These are phyloP conservation scores for Thymelicus lineola DNA, from an alignment of 2,888 invertebrate species.

Conservation along the genomic window DNA sequence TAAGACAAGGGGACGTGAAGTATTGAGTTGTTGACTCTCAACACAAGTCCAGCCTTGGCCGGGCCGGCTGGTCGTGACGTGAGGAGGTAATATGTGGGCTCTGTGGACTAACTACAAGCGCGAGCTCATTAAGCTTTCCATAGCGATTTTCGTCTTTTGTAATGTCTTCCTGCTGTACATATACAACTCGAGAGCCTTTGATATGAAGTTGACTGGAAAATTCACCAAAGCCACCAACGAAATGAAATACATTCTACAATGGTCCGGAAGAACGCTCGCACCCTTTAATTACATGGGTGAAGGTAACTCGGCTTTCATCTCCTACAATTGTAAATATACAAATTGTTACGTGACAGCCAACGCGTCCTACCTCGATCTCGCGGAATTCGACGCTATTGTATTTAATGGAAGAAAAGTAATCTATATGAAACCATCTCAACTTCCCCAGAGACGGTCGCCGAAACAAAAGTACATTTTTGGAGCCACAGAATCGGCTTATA, in stretches of 20 bases:
- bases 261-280: slow-evolving; percentile 33
- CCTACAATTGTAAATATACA: slow-evolving; percentile 40
- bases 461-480: slow-evolving; percentile 69
- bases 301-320: slow-evolving; percentile 39
- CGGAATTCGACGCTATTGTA: slow-evolving; percentile 60
- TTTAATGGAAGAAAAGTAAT: slow-evolving; percentile 62
- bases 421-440: slow-evolving; percentile 19
- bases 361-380: slow-evolving; percentile 19
- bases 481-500: slow-evolving; percentile 64
- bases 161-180: not conserved
- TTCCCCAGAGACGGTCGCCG: slow-evolving; percentile 55
- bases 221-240: not conserved
- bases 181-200: not conserved
- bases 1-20: too few species aligned
- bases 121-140: slow-evolving; percentile 9
- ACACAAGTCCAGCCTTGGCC: too few species aligned
- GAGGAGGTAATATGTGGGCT: too few species aligned
- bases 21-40: too few species aligned
- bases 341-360: slow-evolving; percentile 46
- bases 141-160: not conserved
- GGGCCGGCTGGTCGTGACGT: too few species aligned
- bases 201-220: not conserved
- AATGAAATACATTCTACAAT: slow-evolving; percentile 23
- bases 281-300: slow-evolving; percentile 41
- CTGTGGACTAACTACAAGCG: too few species aligned